These are phyloP conservation scores for Thymallus thymallus DNA, from an alignment of 2,113 vertebrate genomes.

Conservation along the genomic window DNA sequence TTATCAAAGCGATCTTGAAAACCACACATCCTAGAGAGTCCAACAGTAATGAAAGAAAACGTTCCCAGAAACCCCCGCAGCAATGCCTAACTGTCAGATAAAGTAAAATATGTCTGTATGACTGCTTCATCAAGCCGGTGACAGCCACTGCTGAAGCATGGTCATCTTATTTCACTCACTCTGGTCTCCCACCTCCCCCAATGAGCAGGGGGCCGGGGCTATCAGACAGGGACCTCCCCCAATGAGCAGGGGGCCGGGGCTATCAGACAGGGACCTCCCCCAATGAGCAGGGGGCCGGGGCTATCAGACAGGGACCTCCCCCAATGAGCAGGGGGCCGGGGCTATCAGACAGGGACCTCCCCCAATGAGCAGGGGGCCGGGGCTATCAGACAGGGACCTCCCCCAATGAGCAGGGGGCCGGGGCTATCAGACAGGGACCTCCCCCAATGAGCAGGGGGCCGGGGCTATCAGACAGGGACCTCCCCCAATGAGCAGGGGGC, in stretches of 20 bases:
- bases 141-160: slow-evolving; percentile 31
- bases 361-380: neutral
- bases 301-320: slow-evolving; percentile 15
- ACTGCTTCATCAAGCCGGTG: slow-evolving; percentile 18
- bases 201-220: neutral
- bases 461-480: slow-evolving; percentile 12
- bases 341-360: slow-evolving; percentile 15
- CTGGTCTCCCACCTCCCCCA: neutral
- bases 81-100: slow-evolving; percentile 11
- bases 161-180: slow-evolving; percentile 26
- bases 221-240: slow-evolving; percentile 14
- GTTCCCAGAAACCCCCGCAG: neutral
- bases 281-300: neutral
- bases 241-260: neutral
- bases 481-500: neutral
- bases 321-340: neutral
- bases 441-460: neutral
- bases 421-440: slow-evolving; percentile 17
- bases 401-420: neutral
- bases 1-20: no score
- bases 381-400: slow-evolving; percentile 14
- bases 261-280: slow-evolving; percentile 15
- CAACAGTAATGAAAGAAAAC: no score
- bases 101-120: neutral
- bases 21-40: no score